Base-by-base conservation (phyloP, 2,888 invertebrate species). In the Cyaniris semiargus region DNA sequence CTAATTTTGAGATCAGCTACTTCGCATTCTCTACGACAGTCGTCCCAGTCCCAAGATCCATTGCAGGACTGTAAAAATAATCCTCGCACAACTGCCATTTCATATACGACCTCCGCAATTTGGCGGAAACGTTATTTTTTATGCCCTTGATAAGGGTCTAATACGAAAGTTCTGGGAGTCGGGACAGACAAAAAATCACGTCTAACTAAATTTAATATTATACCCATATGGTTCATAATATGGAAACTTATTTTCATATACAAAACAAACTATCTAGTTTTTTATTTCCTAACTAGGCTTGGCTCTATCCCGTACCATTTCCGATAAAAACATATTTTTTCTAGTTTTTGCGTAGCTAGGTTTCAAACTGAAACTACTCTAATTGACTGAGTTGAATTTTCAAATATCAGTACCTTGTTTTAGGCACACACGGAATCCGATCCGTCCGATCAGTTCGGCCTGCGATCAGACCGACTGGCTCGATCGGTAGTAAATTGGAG, bases 81-180 rank as follows among this genome's bases (percentile, higher is more conserved):
- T 44, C 10, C 44, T 44, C 44, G 44, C 10, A 44, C 44, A 1
- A 44, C 44, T 44, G 44, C 1, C 13, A 23, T 60, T 60, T 23
- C 60, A 13, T 13, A 60, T 23, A 4, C 60, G 60, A 13, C 60
- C 23, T 58, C 21, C n/a, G 58, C n/a, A 21, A 21, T 6, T 58
- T 21, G 21, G 21, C 7, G 8, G 21, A 58, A 58, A 58, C 21
- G 58, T 21, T 58, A 4, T 60, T 60, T 23, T 48, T 60, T 23
- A 23, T 58, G 60, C 60, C 60, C 10, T 23, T 60, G 60, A 60
- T 60, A 23, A 60, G 60, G 60, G 60, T 60, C 60, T 60, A 60
- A 60, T 60, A 60, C 21, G 60, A 60, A 21, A 58, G 8, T 58
- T 58, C 60, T 10, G 21, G 23, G 60, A 23, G 60, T 8, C 3